phyloP scores from a whole-genome alignment of 2,113 vertebrate species.

The Pteropus alecto region DNA sequence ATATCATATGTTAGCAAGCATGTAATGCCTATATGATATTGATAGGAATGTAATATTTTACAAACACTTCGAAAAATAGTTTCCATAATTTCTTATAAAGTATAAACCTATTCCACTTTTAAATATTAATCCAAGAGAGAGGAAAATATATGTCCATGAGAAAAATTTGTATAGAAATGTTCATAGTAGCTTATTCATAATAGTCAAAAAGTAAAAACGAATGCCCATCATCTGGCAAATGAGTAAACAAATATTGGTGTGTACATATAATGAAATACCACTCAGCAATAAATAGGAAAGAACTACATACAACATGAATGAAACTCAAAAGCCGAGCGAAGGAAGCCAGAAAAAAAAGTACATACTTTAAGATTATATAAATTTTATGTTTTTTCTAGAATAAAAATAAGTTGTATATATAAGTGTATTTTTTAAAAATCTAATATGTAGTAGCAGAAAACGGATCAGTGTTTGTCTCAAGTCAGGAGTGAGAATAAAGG shows the following conservation, averaged over 20 bases:
- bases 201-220: neutral
- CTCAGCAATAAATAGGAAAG: neutral
- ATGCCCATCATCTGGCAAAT: neutral
- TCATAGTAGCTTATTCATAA: neutral
- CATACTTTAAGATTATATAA: neutral
- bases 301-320: neutral
- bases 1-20: neutral
- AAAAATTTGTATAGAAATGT: neutral
- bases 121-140: neutral
- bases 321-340: neutral
- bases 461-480: neutral
- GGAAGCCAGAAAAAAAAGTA: neutral
- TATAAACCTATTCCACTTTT: neutral
- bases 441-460: neutral
- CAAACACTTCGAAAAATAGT: neutral
- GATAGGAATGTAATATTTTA: neutral
- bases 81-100: neutral
- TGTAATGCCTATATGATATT: neutral
- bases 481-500: neutral
- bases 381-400: neutral
- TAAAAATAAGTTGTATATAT: neutral
- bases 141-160: neutral
- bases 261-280: neutral
- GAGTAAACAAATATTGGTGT: neutral
- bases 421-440: neutral